Evolutionary conservation across 2,888 invertebrate genomes (phyloP), one percentile per base, ranked within the genome.

Genomic region (Neoitamus cyanurus): DNA sequence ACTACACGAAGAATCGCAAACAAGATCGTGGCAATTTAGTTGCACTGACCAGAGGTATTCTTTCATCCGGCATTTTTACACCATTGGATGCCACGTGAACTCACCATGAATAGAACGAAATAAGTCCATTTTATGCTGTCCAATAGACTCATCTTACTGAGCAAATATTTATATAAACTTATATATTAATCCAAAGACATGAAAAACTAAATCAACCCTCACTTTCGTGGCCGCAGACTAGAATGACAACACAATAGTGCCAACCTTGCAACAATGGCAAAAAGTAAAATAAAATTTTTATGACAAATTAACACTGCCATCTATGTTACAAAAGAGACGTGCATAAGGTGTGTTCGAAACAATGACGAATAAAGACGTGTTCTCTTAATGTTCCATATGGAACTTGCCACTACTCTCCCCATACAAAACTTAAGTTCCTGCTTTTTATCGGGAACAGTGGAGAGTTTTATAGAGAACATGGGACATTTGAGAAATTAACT

Each of bases 101-200:
- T 88, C 86, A 89, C 89, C 89, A 89, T 88, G 84, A 89, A 87
- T 83, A 88, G 75, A 69, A 86, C 84, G 86, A 89, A 88, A 82
- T 87, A 87, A 34, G 86, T 85, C 78, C 86, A 88, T 87, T 89
- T 89, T 87, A 87, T 88, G 85, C 88, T 87, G 72, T 87, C 88
- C 85, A 88, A 88, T 86, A 88, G 85, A 86, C 87, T 87, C 89
- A 89, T 89, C 85, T 88, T 88, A 58, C 84, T 37, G 31, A n/a
- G 31, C 11, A 58, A 80, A 34, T 80, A 58, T 58, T 58, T 58
- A 48, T 58, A 58, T 48, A 80, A 48, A 80, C 58, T 80, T 58
- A 80, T 80, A 25, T 80, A 30, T 37, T 80, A 80, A 31, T 15
- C 78, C 34, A 80, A 80, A 80, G 46, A 80, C 78, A 80, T 80